Evolutionary conservation across 2,888 invertebrate genomes (phyloP).

Genomic region (Tyria jacobaeae): DNA sequence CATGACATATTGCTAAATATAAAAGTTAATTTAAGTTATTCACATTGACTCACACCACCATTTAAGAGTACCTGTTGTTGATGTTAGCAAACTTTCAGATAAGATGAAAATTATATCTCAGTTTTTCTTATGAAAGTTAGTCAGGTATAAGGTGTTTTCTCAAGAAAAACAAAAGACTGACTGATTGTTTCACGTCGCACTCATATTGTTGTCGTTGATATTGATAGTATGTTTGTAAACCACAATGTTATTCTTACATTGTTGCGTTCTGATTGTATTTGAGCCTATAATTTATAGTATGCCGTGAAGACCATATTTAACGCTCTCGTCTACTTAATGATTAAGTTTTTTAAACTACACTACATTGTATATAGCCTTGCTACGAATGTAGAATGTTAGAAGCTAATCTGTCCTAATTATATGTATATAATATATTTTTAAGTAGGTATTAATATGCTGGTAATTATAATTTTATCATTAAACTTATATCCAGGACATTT

Average conservation of each 20-base stretch:
- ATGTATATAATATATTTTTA: too few species aligned
- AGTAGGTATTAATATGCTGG: too few species aligned
- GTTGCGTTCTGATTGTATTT: conserved; percentile 61
- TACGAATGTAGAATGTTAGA: too few species aligned
- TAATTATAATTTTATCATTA: too few species aligned
- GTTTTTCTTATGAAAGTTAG: not conserved
- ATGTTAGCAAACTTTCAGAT: not conserved
- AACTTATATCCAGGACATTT: too few species aligned
- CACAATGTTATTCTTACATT: conserved; percentile 64
- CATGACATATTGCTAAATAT: conserved; percentile 40
- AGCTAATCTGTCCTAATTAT: not conserved
- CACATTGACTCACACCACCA: not conserved
- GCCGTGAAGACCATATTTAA: conserved; percentile 34
- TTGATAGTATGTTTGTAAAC: conserved; percentile 76
- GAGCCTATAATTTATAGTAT: conserved; percentile 45
- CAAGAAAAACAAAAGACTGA: conserved; percentile 55
- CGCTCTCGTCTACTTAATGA: conserved; percentile 19
- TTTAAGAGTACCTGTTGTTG: not conserved
- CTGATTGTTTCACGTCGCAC: conserved; percentile 57
- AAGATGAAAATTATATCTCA: not conserved
- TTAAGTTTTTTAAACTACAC: conserved; percentile 18
- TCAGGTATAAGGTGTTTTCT: conserved; percentile 52
- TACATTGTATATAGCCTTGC: too few species aligned
- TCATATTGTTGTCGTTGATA: conserved; percentile 60
- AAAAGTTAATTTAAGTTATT: not conserved